Percentiles rank a stretch among this genome's conserved stretches.
phyloP scores from a whole-genome alignment of 2,888 invertebrate species.

The Belgica antarctica region DNA sequence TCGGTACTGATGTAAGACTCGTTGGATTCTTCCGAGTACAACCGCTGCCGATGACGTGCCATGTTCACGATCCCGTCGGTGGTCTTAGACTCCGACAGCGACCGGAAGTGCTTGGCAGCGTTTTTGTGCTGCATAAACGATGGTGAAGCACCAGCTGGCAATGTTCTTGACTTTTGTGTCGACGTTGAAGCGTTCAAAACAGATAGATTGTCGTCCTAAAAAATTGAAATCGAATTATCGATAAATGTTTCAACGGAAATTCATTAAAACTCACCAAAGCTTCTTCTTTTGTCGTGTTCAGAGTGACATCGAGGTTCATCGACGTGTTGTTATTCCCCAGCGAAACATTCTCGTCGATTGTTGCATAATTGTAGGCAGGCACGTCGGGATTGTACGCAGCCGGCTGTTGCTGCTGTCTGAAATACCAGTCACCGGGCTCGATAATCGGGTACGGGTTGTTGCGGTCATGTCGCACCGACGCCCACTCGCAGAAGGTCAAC shows the following conservation, averaged over 20 bases:
- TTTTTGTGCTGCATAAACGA: conserved; percentile 52
- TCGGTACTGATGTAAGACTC: conserved; percentile 80
- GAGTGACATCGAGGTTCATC: conserved; percentile 30
- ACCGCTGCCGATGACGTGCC: conserved; percentile 53
- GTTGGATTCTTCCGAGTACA: conserved; percentile 68
- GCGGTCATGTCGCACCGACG: conserved; percentile 72
- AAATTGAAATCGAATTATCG: too few species aligned
- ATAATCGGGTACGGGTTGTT: conserved; percentile 75
- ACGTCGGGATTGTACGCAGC: conserved; percentile 54
- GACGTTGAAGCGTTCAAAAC: conserved; percentile 29
- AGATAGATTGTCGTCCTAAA: too few species aligned
- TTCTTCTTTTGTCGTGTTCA: not conserved
- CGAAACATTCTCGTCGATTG: conserved; percentile 52
- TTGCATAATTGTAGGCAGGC: conserved; percentile 53
- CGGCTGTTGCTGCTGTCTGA: conserved; percentile 54
- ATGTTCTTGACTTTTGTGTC: conserved; percentile 55
- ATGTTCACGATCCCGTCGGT: conserved; percentile 57
- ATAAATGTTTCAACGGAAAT: too few species aligned
- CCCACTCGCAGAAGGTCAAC: conserved; percentile 71
- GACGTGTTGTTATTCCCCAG: conserved; percentile 1
- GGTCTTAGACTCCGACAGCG: conserved; percentile 68
- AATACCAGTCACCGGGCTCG: conserved; percentile 63
- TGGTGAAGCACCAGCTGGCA: conserved; percentile 56
- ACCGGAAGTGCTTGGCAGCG: conserved; percentile 60
- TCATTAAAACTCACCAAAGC: not conserved